Evolutionary conservation across 2,797 vertebrate species (phyloP), one percentile per base, ranked within the genome.

Genomic region (Myotis pilosus): DNA sequence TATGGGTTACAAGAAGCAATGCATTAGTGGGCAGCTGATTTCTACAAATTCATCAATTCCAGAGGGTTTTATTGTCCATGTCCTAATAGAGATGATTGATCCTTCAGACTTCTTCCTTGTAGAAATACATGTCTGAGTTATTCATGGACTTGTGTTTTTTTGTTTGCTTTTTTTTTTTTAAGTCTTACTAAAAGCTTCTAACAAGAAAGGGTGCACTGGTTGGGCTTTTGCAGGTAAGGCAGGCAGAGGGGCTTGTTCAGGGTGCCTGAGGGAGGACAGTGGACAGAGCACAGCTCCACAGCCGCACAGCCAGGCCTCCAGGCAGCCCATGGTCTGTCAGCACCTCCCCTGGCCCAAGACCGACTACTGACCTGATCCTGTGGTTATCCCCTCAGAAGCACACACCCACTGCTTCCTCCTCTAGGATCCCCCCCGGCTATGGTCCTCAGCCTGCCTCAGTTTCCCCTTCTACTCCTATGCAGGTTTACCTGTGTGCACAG

Each of bases 11-110:
- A 64, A 71, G 79, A 90, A 95, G 51, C 71, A 53, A 6, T 57
- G 25, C 83, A 87, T 92, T 95, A 44, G 82, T 87, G 86, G 91
- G 86, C 78, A 94, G 17, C 80, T 81, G 66, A 94, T 94, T 96
- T 96, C 79, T 96, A 86, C 82, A 92, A 88, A 87, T 91, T 91
- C 62, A 25, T 94, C 94, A 41, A 0, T 93, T 95, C 81, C 79
- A 41, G 53, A 76, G 72, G 49, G 6, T 80, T 96, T 96, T 94
- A 87, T 89, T 92, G 30, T 68, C 60, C 33, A 19, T 89, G 55
- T 87, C 80, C 69, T 89, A 84, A 55, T 62, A 95, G 83, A 92
- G 49, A 85, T 83, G 91, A 89, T 47, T 84, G 94, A 96, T 47
- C 72, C 53, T 93, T 95, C 51, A 84, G 30, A 89, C 80, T 17